Base-by-base conservation (phyloP, 1,140 invertebrate genomes). In the Drosophila tristis region DNA sequence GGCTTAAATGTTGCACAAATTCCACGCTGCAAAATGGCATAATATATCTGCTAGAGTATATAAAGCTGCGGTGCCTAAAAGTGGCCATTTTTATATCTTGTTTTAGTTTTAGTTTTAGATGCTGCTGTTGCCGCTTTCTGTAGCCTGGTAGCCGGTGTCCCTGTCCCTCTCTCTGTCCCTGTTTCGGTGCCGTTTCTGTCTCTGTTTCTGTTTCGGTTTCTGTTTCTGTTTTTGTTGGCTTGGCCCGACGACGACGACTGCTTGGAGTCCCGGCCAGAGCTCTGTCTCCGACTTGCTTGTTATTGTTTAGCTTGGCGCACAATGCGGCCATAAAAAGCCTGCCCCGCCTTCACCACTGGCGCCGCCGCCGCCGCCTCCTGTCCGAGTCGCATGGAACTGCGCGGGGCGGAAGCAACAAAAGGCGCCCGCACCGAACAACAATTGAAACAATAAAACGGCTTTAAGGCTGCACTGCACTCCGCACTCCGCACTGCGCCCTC, bases 381-480 rank as follows among this genome's bases (percentile, higher is more conserved):
- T 54, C 23, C 56, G 64, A 72, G 68, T 72, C 72, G 31, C 31
- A 31, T 9, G 31, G 57, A 70, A 79, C 76, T 63, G 74, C 70
- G 58, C 60, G 53, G 58, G 42, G 6, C 5, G 26, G 20, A 20
- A 6, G 58, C 60, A 74, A 80, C 77, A 80, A 80, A 80, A 80
- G 74, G 66, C 67, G 57, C 61, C 59, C 50, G 55, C 66, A 77
- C 49, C 67, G 56, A 31, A 59, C 58, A 87, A 86, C 82, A 86
- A 87, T 86, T 87, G 82, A 81, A 75, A 86, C 82, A 86, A 86
- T 82, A 86, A 86, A 86, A 81, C 53, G 84, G 78, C 78, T 86
- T 86, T 81, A 86, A 82, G 74, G 50, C 43, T 5, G 45, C 43
- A 62, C 44, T 42, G 35, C 49, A 35, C 20, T 58, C 63, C 48